These are phyloP conservation scores for Marronus borbonicus DNA, from an alignment of 2,888 invertebrate genomes.

Conservation along the genomic window DNA sequence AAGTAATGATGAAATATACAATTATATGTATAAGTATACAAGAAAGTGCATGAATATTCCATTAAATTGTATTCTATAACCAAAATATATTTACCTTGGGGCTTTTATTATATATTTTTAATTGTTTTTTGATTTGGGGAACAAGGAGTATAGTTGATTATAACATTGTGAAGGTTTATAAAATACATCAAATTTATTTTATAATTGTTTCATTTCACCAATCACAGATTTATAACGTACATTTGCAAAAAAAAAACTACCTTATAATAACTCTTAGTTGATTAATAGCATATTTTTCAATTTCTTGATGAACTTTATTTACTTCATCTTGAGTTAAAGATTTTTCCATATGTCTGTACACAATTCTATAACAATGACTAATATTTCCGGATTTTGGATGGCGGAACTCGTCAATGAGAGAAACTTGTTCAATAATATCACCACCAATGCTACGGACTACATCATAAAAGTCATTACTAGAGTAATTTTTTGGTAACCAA, in stretches of 20 bases:
- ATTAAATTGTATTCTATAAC: constrained; percentile 23
- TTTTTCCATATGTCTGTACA: constrained; percentile 93
- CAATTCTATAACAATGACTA: constrained; percentile 93
- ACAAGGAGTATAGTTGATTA: constrained; percentile 21
- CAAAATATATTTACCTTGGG: constrained; percentile 21
- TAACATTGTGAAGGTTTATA: constrained; percentile 35
- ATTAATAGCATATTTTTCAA: constrained; percentile 75
- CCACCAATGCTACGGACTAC: constrained; percentile 90
- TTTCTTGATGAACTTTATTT: constrained; percentile 84
- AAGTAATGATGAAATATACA: constrained; percentile 75
- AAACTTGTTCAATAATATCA: constrained; percentile 94
- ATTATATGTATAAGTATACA: constrained; percentile 18
- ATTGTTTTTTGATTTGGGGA: constrained; percentile 11
- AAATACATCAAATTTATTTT: constrained; percentile 34
- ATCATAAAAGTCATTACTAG: constrained; percentile 93
- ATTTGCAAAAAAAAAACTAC: constrained; percentile 54
- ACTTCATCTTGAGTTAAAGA: constrained; percentile 92
- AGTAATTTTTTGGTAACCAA: constrained; percentile 88
- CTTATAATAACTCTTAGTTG: constrained; percentile 71
- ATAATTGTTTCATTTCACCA: constrained; percentile 49
- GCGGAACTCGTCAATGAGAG: constrained; percentile 87
- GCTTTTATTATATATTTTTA: constrained; percentile 16
- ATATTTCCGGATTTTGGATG: constrained; percentile 87
- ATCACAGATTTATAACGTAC: not conserved
- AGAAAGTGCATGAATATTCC: constrained; percentile 27